These are phyloP conservation scores for Rhogogaster chlorosoma DNA, from an alignment of 2,888 invertebrate genomes.

Conservation along the genomic window DNA sequence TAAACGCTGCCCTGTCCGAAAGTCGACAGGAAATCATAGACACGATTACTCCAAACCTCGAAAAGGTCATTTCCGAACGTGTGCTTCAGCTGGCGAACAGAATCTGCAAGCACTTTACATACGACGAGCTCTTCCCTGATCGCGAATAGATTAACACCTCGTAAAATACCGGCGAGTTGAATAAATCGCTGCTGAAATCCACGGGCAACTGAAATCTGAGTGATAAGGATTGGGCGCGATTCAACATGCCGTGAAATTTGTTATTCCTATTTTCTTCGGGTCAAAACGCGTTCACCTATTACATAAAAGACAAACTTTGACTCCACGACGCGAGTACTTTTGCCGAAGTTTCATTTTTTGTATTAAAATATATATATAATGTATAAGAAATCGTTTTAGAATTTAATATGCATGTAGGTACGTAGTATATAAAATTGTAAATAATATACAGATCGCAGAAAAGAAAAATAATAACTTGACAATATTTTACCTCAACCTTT, in stretches of 20 bases:
- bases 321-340: background rate
- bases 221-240: background rate
- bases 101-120: constrained; percentile 70
- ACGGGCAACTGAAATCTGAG: background rate
- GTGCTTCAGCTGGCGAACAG: constrained; percentile 69
- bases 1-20: constrained; percentile 63
- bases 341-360: background rate
- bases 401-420: background rate
- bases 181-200: background rate
- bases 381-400: background rate
- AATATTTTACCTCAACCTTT: background rate
- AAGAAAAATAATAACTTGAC: background rate
- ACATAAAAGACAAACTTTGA: background rate
- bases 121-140: constrained; percentile 74
- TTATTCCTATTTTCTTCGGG: background rate
- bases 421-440: constrained; percentile 7
- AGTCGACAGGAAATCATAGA: constrained; percentile 72
- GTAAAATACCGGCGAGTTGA: background rate
- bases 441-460: background rate
- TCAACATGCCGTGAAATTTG: background rate
- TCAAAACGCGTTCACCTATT: background rate
- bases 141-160: constrained; percentile 59
- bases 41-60: constrained; percentile 71
- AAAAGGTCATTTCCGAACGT: constrained; percentile 68
- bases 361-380: background rate